Base-by-base conservation (phyloP, 2,888 invertebrate genomes). In the Gasteruption jaculator region DNA sequence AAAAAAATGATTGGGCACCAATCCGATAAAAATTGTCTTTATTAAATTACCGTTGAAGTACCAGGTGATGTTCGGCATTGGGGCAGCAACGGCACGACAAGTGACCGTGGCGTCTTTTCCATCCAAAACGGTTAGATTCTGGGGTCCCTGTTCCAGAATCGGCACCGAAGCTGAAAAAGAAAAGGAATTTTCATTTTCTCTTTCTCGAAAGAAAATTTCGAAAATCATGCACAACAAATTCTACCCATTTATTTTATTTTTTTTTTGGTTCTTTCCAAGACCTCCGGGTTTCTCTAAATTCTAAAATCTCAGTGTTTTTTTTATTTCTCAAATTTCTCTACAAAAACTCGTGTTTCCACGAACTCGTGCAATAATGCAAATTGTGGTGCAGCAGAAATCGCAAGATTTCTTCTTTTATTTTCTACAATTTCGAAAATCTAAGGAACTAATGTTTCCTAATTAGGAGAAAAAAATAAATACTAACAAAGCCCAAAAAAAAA, bases 31-130 rank as follows among this genome's bases (percentile, higher is more conserved):
- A 18, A 5, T 21, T n/a, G 22, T 39, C 15, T 38, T 2, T 12
- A 26, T 20, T 20, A 7, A 41, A 35, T 79, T 77, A 93, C 93
- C 90, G 73, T 91, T 89, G 65, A 86, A 89, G 61, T 84, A 83
- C 96, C 96, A 96, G 30, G 90, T 88, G 45, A 89, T 81, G 64
- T 88, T 90, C 7, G 96, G 95, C 53, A 82, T 80, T 15, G 95
- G 95, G 12, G 94, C 91, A 35, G 95, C 95, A 39, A 85, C 80
- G 19, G 91, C 93, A 55, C 88, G 80, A 72, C 96, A 96, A 44
- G 79, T 77, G 57, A 95, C 78, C 39, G 88, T 86, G 39, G 90
- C 91, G 73, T 94, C 93, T 73, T 91, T 91, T 38, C 93, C 94
- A 71, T 94, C 93, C 56, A 94, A 76, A 48, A 92, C 87, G 8